A percentile compares a stretch with the other conserved stretches of the same genome.
These are phyloP conservation scores for Archocentrus centrarchus DNA, from an alignment of 2,113 vertebrate species.

Conservation along the genomic window DNA sequence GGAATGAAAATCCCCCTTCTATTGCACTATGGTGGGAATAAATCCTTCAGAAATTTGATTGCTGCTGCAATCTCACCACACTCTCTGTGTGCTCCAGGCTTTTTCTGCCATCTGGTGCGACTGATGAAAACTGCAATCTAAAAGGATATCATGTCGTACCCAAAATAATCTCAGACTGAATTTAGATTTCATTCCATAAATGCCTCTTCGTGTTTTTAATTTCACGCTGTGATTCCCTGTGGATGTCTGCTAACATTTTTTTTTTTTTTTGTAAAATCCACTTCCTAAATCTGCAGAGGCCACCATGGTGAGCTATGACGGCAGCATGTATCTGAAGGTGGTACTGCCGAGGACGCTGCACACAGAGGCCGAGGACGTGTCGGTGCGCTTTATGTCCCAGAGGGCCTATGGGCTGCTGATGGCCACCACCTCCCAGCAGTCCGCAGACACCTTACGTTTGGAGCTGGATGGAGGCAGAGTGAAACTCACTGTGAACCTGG, in stretches of 20 bases:
- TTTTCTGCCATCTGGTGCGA: constrained; percentile 80
- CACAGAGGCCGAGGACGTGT: constrained; percentile 94
- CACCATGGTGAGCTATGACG: constrained; percentile 92
- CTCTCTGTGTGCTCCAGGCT: constrained; percentile 54
- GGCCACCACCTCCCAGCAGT: constrained; percentile 95
- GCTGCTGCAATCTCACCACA: constrained; percentile 23
- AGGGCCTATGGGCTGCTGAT: constrained; percentile 93
- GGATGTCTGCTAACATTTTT: constrained; percentile 12
- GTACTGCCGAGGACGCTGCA: constrained; percentile 87
- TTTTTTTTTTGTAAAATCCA: not conserved
- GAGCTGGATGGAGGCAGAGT: constrained; percentile 94
- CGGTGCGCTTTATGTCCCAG: constrained; percentile 94
- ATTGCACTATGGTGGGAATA: constrained; percentile 53
- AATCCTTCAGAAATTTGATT: constrained; percentile 66
- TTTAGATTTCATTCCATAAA: constrained; percentile 15
- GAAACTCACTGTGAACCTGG: constrained; percentile 95
- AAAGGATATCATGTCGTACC: constrained; percentile 46
- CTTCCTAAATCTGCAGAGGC: constrained; percentile 81
- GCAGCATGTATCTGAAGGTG: constrained; percentile 96
- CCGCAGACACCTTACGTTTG: constrained; percentile 92
- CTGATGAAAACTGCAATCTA: constrained; percentile 73
- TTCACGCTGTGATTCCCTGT: not conserved
- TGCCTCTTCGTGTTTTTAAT: constrained; percentile 31
- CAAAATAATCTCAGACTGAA: constrained; percentile 34
- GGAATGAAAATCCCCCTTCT: constrained; percentile 64